Evolutionary conservation across 2,888 invertebrate genomes (phyloP).

Genomic region (Ceramica pisi): DNA sequence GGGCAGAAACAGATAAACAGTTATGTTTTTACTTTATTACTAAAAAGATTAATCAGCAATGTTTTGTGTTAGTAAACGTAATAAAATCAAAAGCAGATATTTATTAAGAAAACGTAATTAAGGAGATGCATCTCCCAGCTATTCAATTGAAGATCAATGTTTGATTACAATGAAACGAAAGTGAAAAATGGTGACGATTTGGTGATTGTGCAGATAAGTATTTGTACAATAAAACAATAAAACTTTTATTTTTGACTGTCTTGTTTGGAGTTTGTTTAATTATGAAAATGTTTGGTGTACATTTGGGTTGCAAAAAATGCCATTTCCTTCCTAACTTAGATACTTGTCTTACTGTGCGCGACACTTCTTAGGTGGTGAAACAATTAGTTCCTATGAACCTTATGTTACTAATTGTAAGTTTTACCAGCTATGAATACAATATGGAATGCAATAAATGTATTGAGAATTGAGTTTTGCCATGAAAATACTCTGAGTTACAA

Average conservation of each 20-base stretch:
- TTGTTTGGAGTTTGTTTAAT: neutral
- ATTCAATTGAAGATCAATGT: constrained; percentile 30
- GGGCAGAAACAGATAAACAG: too few species aligned
- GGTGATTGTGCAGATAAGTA: constrained; percentile 11
- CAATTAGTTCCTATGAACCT: too few species aligned
- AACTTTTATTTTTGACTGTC: neutral
- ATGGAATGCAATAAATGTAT: too few species aligned
- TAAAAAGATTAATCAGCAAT: too few species aligned
- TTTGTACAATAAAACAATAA: neutral
- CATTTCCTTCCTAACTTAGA: too few species aligned
- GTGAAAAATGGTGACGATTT: constrained; percentile 37
- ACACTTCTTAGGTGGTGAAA: too few species aligned
- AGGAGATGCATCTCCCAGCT: neutral
- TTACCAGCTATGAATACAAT: too few species aligned
- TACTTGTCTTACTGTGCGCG: too few species aligned
- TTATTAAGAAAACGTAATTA: constrained; percentile 11
- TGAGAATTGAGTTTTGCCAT: too few species aligned
- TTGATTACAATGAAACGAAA: constrained; percentile 18
- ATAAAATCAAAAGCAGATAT: neutral
- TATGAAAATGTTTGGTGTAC: neutral
- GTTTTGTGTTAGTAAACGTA: neutral
- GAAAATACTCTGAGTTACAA: neutral
- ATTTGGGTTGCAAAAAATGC: too few species aligned
- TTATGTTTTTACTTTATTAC: too few species aligned
- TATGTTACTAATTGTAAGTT: too few species aligned